These are phyloP conservation scores for Drosophila nannoptera DNA, from an alignment of 1,140 invertebrate genomes.

Conservation along the genomic window DNA sequence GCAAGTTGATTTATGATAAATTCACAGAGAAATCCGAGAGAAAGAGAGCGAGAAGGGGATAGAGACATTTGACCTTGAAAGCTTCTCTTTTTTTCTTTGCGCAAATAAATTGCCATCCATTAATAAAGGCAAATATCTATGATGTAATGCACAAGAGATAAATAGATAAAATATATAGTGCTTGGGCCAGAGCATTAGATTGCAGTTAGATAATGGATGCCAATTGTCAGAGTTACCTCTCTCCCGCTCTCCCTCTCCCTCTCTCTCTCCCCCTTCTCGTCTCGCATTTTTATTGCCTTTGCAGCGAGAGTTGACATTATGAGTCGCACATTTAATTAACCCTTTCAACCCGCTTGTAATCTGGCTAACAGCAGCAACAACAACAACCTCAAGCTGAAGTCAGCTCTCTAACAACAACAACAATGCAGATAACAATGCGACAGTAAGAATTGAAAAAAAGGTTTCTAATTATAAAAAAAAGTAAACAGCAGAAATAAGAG, in stretches of 20 bases:
- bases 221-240: neutral
- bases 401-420: slow-evolving; percentile 31
- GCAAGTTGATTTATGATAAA: slow-evolving; percentile 52
- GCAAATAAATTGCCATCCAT: slow-evolving; percentile 26
- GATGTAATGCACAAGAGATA: neutral
- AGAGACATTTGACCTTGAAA: slow-evolving; percentile 25
- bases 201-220: neutral
- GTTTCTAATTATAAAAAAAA: slow-evolving; percentile 57
- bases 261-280: neutral
- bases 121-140: slow-evolving; percentile 10
- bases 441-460: slow-evolving; percentile 28
- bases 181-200: no score
- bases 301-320: neutral
- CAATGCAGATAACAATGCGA: slow-evolving; percentile 69
- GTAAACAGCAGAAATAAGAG: slow-evolving; percentile 32
- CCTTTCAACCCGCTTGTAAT: slow-evolving; percentile 51
- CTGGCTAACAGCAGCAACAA: slow-evolving; percentile 48
- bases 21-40: slow-evolving; percentile 20
- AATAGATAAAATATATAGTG: no score
- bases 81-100: neutral
- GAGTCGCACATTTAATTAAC: slow-evolving; percentile 61
- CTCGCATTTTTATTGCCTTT: neutral
- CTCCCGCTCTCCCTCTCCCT: neutral
- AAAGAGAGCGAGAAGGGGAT: neutral
- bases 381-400: slow-evolving; percentile 25